Conservation (phyloP, 2,113 vertebrate genomes). For the Petromus typicus region DNA sequence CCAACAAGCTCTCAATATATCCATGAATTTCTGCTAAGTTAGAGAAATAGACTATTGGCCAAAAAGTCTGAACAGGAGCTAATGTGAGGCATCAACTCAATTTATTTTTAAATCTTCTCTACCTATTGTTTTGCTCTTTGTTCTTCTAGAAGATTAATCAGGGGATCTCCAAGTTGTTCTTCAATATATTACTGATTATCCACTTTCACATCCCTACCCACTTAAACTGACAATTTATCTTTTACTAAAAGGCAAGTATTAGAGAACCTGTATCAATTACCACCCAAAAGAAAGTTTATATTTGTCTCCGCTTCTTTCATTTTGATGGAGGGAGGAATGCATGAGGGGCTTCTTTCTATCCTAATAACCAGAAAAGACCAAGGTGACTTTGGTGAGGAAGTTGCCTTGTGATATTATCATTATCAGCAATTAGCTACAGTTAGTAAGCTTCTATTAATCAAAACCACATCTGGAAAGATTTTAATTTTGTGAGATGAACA, state of each 20-base stretch:
- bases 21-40: neutral
- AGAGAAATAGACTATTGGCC: neutral
- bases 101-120: neutral
- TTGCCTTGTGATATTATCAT: constrained; percentile 78
- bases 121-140: neutral
- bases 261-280: neutral
- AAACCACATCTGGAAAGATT: constrained; percentile 80
- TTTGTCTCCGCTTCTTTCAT: constrained; percentile 9
- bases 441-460: constrained; percentile 84
- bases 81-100: neutral
- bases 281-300: constrained; percentile 5
- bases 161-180: neutral
- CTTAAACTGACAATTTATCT: neutral
- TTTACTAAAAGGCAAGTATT: neutral
- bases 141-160: neutral
- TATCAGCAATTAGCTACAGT: constrained; percentile 83
- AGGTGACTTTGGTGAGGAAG: constrained; percentile 81
- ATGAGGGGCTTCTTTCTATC: constrained; percentile 19
- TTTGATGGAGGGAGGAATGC: neutral
- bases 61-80: neutral
- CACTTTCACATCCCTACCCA: neutral
- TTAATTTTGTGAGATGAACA: constrained; percentile 73
- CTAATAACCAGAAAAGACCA: constrained; percentile 69
- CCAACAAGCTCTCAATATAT: neutral
- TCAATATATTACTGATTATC: neutral